phyloP scores from a whole-genome alignment of 1,140 invertebrate genomes.

The Macrobrachium rosenbergii region DNA sequence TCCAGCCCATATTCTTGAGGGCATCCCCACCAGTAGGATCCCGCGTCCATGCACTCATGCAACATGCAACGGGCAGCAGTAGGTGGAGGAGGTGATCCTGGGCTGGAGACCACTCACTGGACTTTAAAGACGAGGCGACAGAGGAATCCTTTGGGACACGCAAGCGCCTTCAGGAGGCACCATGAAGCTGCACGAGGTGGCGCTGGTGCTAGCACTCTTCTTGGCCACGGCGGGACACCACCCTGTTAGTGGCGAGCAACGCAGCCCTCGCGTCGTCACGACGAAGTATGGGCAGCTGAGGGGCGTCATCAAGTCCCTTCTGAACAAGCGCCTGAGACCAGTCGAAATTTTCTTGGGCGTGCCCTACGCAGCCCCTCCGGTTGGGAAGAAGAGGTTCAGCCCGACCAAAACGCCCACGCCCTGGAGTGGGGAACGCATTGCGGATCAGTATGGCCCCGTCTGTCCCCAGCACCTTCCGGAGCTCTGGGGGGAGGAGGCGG shows the following conservation, averaged over 20 bases:
- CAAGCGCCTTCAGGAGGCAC: too few relatives aligned
- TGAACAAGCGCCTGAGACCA: constrained; percentile 73
- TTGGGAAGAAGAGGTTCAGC: constrained; percentile 89
- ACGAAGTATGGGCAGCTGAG: constrained; percentile 73
- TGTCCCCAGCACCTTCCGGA: constrained; percentile 91
- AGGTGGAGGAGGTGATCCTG: too few relatives aligned
- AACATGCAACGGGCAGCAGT: too few relatives aligned
- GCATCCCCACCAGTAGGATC: too few relatives aligned
- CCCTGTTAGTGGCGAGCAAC: constrained; percentile 37
- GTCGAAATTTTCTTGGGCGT: constrained; percentile 92
- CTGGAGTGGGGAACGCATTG: constrained; percentile 86
- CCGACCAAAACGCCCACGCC: constrained; percentile 89
- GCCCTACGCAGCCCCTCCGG: constrained; percentile 93
- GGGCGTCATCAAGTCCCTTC: constrained; percentile 70
- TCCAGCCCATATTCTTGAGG: too few relatives aligned
- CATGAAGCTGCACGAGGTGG: too few relatives aligned
- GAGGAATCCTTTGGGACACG: too few relatives aligned
- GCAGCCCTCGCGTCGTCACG: constrained; percentile 68
- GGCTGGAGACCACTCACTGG: too few relatives aligned
- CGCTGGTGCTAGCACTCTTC: constrained; percentile 1
- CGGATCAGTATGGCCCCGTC: constrained; percentile 86
- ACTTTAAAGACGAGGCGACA: too few relatives aligned
- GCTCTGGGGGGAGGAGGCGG: constrained; percentile 83
- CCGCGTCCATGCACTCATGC: too few relatives aligned
- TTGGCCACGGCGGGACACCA: constrained; percentile 8